Base-by-base conservation (phyloP, 2,888 invertebrate genomes). In the Entomobrya multifasciata region DNA sequence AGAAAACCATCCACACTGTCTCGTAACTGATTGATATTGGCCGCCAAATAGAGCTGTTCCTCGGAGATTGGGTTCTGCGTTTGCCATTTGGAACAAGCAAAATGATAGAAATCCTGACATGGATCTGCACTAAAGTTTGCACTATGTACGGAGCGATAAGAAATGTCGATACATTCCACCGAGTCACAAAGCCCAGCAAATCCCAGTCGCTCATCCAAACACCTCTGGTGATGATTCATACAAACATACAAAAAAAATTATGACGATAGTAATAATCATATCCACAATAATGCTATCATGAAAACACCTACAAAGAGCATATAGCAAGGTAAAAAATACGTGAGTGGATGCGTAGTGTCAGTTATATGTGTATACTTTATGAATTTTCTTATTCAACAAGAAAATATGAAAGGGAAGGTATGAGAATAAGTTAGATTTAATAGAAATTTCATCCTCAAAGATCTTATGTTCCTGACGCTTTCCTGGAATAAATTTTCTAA, bases 51-150 rank as follows among this genome's bases (percentile, higher is more conserved):
- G 62, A 90, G 88, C 57, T 89, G 86, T 27, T 89, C 90, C 55
- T 87, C 81, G 22, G 89, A 78, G 65, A 90, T 87, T 17, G 89
- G 89, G 86, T 91, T 89, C 5, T 88, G 49, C 8, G 60, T 36
- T 57, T 88, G 93, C 92, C 88, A 94, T 92, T 80, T 90, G 36
- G 89, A 88, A 77, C 90, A 91, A 8, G 90, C 88, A 83, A 88
- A 90, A 52, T 89, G 78, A 86, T 88, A 90, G 86, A 91, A 91
- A 62, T 91, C 89, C 65, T 89, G 57, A 82, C 90, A 91, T 17
- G 90, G 90, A 79, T 89, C 87, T 77, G 86, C 82, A 49, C 78
- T 82, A 74, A 88, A 89, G 62, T 89, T 86, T 49, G 81, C 89
- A 77, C 88, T 88, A 47, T 86, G 74, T 57, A 90, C 65, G 49